Percentiles rank a stretch among this genome's conserved stretches.
Evolutionary conservation across 2,113 vertebrate species (phyloP).

Genomic region (Myocastor coypus): DNA sequence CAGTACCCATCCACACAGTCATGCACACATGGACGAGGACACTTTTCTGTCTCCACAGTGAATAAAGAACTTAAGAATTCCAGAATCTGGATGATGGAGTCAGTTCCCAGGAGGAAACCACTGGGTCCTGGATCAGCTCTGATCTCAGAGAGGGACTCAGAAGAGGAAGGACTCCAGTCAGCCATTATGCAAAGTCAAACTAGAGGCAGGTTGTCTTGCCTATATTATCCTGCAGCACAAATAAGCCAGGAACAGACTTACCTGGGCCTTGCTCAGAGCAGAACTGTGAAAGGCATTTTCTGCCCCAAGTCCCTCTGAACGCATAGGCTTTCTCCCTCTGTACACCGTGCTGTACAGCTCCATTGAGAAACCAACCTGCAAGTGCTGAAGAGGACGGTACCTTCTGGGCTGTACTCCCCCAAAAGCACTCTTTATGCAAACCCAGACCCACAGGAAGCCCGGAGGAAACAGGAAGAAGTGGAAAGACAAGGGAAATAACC

Average conservation of each 20-base stretch:
- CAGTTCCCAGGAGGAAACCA: background rate
- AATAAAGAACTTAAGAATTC: background rate
- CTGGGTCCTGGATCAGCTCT: background rate
- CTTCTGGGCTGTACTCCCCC: background rate
- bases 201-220: background rate
- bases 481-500: slow-evolving; percentile 64
- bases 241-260: slow-evolving; percentile 39
- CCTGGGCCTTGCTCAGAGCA: background rate
- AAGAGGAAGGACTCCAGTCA: background rate
- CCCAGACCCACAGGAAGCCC: slow-evolving; percentile 51
- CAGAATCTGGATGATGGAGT: background rate
- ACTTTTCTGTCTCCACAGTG: background rate
- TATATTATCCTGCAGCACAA: background rate
- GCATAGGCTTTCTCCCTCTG: background rate
- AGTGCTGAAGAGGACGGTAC: slow-evolving; percentile 26
- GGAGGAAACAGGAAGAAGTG: slow-evolving; percentile 62
- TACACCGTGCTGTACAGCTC: slow-evolving; percentile 33
- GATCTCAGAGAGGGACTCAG: background rate
- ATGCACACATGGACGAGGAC: rapidly evolving
- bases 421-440: slow-evolving; percentile 58
- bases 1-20: background rate
- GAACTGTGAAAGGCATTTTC: background rate
- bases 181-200: background rate
- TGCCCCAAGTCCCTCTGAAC: background rate
- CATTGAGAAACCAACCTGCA: slow-evolving; percentile 68